phyloP scores from a whole-genome alignment of 2,888 invertebrate species.

The Auanema freiburgensis region DNA sequence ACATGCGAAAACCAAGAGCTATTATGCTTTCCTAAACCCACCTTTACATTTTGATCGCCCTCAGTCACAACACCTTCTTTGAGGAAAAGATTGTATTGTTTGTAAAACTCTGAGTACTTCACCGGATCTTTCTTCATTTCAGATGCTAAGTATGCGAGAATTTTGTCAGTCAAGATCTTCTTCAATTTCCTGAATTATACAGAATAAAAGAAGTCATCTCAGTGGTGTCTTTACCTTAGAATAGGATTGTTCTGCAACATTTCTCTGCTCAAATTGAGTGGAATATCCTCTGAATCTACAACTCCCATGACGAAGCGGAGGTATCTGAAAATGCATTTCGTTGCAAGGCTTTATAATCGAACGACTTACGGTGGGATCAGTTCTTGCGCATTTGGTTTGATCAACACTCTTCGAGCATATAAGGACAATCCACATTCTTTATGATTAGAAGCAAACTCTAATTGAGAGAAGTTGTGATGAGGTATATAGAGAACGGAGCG shows the following conservation, averaged over 20 bases:
- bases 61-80: slow-evolving; percentile 92
- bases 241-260: slow-evolving; percentile 88
- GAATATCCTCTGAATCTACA: slow-evolving; percentile 97
- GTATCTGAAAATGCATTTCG: slow-evolving; percentile 72
- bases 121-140: slow-evolving; percentile 81
- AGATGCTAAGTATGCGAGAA: slow-evolving; percentile 64
- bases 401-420: slow-evolving; percentile 80
- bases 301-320: slow-evolving; percentile 92
- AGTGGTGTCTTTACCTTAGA: slow-evolving; percentile 70
- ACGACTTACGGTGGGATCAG: slow-evolving; percentile 47
- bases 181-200: slow-evolving; percentile 75
- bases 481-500: slow-evolving; percentile 89
- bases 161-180: slow-evolving; percentile 79
- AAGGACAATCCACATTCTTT: slow-evolving; percentile 82
- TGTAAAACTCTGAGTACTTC: slow-evolving; percentile 83
- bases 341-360: background rate
- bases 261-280: slow-evolving; percentile 92
- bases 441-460: slow-evolving; percentile 78
- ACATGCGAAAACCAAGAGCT: no score
- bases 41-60: slow-evolving; percentile 80
- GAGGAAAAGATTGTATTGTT: slow-evolving; percentile 86
- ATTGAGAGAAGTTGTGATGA: slow-evolving; percentile 85
- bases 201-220: background rate
- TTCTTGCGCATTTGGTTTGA: slow-evolving; percentile 71
- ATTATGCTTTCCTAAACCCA: slow-evolving; percentile 65